Evolutionary conservation across 2,113 vertebrate genomes (phyloP), one percentile per base, ranked within the genome.

Genomic region (Poecile atricapillus): DNA sequence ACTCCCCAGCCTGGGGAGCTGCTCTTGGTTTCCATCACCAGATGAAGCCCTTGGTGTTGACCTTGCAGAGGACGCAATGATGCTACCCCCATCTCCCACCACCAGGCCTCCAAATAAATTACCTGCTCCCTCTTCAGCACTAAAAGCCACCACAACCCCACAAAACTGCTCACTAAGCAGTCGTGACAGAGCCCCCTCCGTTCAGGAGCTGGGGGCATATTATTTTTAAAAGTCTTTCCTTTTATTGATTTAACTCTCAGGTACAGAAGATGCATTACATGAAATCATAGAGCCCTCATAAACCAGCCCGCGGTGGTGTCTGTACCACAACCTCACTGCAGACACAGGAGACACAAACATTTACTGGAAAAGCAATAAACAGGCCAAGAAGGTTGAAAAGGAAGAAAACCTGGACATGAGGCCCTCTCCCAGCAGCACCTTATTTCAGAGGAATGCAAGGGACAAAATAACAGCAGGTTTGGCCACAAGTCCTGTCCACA

Each of bases 321-420:
- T 79, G 70, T 18, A 46, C 95, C 95, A 88, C 84, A 95, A 65
- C 73, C 87, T 56, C 87, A 7, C 13, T 60, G 94, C 86, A 53
- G 86, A 28, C 52, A 14, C n/a, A 21, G 84, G 60, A 83, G 92
- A 94, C 10, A 55, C 78, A 79, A 87, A 70, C 87, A 31, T 63
- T 95, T 95, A 78, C 89, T 11, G 77, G 30, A 90, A 96, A 19
- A 74, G 91, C 81, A 80, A 87, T 89, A 77, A 96, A 85, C 15
- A 11, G 58, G 53, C 62, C 49, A 64, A 69, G 63, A 78, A 82
- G 84, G 91, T 56, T 37, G 17, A 86, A 62, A 35, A 73, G 46
- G 83, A 74, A 67, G 71, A 80, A 83, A 76, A 65, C 11, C 19
- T 1, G 16, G n/a, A 63, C 44, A 16, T 0, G 5, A 49, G 44